phyloP scores from a whole-genome alignment of 2,888 invertebrate genomes.

The Andricus quercusramuli region DNA sequence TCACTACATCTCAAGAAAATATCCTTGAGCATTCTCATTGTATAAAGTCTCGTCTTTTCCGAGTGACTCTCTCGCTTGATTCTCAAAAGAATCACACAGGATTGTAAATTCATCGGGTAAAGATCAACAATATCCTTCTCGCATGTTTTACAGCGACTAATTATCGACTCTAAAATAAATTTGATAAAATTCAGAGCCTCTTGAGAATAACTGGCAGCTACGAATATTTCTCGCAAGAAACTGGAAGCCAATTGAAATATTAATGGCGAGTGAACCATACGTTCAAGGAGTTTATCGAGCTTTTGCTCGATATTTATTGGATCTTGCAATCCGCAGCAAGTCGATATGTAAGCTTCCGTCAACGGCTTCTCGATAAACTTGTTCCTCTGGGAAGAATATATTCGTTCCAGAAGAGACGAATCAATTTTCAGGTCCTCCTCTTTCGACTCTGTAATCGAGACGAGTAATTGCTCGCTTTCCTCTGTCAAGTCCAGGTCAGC shows the following conservation, averaged over 20 bases:
- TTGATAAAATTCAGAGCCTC: conserved; percentile 61
- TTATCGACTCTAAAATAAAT: conserved; percentile 56
- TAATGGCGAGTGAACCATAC: conserved; percentile 56
- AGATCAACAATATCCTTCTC: conserved; percentile 65
- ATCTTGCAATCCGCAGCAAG: conserved; percentile 52
- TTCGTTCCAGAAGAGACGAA: conserved; percentile 58
- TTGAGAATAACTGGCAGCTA: conserved; percentile 59
- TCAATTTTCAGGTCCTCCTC: conserved; percentile 56
- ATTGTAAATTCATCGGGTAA: conserved; percentile 67
- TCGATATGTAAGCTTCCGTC: conserved; percentile 43
- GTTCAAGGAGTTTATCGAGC: conserved; percentile 56
- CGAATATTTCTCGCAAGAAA: conserved; percentile 64
- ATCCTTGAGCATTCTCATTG: conserved; percentile 57
- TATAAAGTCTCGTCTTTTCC: conserved; percentile 57
- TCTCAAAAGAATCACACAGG: conserved; percentile 63
- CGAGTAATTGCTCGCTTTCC: conserved; percentile 59
- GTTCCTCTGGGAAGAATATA: conserved; percentile 61
- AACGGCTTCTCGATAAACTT: conserved; percentile 68
- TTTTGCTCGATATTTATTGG: conserved; percentile 24
- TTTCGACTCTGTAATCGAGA: conserved; percentile 52
- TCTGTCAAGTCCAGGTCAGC: conserved; percentile 55
- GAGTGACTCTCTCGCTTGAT: conserved; percentile 66
- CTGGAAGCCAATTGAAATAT: conserved; percentile 64
- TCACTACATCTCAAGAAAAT: conserved; percentile 59
- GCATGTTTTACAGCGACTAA: conserved; percentile 51